Conservation (phyloP, 2,888 invertebrate species). For the Orchestes rusci region DNA sequence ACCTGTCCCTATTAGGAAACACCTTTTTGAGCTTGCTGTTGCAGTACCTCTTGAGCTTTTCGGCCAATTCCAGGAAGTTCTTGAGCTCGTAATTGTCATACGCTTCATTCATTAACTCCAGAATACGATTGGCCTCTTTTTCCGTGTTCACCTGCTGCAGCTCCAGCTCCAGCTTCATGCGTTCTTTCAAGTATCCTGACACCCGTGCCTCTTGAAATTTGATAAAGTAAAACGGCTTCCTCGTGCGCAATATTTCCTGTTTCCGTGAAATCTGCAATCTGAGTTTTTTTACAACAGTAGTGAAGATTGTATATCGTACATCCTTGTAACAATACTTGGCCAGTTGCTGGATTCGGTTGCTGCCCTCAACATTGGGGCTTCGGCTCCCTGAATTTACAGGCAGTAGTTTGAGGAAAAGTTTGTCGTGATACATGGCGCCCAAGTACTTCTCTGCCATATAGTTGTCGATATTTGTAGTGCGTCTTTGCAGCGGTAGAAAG, state of each 20-base stretch:
- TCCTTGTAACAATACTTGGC: conserved; percentile 36
- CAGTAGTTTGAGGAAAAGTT: conserved; percentile 41
- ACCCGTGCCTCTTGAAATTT: conserved; percentile 39
- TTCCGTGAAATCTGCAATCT: conserved; percentile 31
- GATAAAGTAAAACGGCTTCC: conserved; percentile 45
- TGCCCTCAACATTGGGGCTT: conserved; percentile 41
- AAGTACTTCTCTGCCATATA: conserved; percentile 44
- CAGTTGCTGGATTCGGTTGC: conserved; percentile 33
- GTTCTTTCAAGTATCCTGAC: conserved; percentile 35
- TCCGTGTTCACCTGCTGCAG: conserved; percentile 36
- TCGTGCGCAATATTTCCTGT: conserved; percentile 43
- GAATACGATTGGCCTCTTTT: conserved; percentile 37
- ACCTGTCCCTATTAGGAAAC: conserved; percentile 42
- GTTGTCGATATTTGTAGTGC: conserved; percentile 41
- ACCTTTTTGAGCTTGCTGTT: conserved; percentile 40
- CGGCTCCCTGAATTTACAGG: conserved; percentile 34
- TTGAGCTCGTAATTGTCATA: conserved; percentile 30
- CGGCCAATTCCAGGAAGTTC: conserved; percentile 33
- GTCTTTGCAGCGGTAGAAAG: conserved; percentile 39
- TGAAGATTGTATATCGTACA: neutral
- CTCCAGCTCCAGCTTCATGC: conserved; percentile 37
- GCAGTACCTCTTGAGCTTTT: conserved; percentile 42
- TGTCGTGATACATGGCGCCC: conserved; percentile 43
- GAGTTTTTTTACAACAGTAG: neutral
- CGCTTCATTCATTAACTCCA: conserved; percentile 33